Evolutionary conservation across 2,113 vertebrate species (phyloP), one percentile per base, ranked within the genome.

Genomic region (Phodopus roborovskii): DNA sequence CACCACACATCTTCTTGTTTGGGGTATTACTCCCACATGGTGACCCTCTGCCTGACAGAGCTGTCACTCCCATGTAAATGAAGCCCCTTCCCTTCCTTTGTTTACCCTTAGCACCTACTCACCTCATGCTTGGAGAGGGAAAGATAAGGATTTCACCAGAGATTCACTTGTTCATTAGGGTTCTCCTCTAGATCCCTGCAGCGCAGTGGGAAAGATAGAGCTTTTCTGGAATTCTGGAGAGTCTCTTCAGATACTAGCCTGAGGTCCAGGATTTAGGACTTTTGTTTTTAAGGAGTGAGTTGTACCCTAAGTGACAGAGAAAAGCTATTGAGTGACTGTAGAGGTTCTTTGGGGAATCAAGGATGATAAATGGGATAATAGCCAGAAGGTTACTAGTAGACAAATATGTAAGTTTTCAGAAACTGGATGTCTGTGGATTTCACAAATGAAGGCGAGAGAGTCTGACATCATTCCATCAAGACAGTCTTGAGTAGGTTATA

Each of bases 281-380:
- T 77, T 90, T 66, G 87, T 58, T 53, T 30, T 16, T 36, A 5
- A 19, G 12, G 82, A 13, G 73, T 88, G 82, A 94, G 64, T 91
- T 94, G 77, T 48, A 73, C 68, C 66, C 77, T 92, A 79, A 42
- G 45, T 66, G 95, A 78, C 22, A 53, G 50, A 88, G 48, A 90
- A 94, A 94, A 83, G 30, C 60, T 74, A 92, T 58, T 82, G 82
- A 92, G 83, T 96, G 79, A 77, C 91, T 81, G 4, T 77, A 42
- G 68, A 70, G 70, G 83, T 20, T 66, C 88, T 96, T 86, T 53
- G 66, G 77, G 95, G 82, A 62, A 39, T 88, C 62, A 4, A 75
- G 64, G 79, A 39, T 93, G 91, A 88, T 90, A 90, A 75, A 92
- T 74, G 28, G 78, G 75, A 71, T 26, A 75, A 64, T 53, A 84